phyloP scores from a whole-genome alignment of 2,888 invertebrate species.

The Oscheius sp. region DNA sequence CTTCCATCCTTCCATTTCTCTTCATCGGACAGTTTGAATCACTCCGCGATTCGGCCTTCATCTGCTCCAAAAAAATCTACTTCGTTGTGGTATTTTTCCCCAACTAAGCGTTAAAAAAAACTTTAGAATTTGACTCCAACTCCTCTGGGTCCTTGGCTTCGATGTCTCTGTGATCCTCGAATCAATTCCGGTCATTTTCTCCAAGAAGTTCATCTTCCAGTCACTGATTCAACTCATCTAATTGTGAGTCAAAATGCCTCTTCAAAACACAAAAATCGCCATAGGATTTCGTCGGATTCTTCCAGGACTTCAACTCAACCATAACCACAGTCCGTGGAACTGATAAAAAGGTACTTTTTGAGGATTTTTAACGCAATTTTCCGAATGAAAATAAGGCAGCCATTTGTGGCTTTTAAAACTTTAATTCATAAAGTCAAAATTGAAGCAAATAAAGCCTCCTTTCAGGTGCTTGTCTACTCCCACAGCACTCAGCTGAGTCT shows the following conservation, averaged over 20 bases:
- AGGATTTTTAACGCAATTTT: no score
- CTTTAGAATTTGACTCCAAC: neutral
- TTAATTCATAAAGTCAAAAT: neutral
- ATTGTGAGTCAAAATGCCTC: neutral
- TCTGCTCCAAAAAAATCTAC: neutral
- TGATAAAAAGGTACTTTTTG: neutral
- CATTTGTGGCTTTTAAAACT: neutral
- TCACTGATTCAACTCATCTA: neutral
- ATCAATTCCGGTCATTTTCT: neutral
- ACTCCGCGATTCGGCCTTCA: neutral
- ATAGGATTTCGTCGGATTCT: neutral
- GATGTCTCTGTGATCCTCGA: neutral
- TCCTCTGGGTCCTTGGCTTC: neutral
- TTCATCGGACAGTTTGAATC: slow-evolving; percentile 4
- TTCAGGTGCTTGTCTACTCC: neutral
- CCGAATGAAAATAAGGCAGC: no score
- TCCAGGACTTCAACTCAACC: neutral
- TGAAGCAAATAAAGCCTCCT: neutral
- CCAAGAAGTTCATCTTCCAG: neutral
- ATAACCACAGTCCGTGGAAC: neutral
- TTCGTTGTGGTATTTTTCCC: neutral
- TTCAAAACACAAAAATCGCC: neutral
- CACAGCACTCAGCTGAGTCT: neutral
- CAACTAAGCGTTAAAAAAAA: neutral
- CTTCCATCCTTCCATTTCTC: neutral